These are phyloP conservation scores for Papilio xuthus DNA, from an alignment of 1,140 invertebrate genomes.

Conservation along the genomic window DNA sequence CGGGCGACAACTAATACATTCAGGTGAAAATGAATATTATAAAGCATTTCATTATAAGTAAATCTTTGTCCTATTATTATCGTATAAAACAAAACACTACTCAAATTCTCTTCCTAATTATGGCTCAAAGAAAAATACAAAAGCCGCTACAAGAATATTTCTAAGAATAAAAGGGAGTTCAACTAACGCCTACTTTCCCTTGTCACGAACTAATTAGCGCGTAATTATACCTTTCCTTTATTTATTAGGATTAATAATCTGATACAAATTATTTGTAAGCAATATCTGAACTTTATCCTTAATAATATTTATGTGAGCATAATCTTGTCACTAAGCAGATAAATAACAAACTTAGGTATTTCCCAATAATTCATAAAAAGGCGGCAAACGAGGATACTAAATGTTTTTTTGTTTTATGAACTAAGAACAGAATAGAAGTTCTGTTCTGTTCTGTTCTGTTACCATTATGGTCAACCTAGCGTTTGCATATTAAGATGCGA, in stretches of 20 bases:
- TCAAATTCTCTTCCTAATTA: neutral
- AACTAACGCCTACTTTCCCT: conserved; percentile 11
- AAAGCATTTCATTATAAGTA: neutral
- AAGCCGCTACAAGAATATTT: conserved; percentile 22
- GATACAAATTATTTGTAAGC: conserved; percentile 5
- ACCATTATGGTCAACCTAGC: too few relatives aligned
- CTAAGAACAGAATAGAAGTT: too few relatives aligned
- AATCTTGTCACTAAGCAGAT: neutral
- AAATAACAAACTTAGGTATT: conserved; percentile 37
- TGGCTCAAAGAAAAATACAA: neutral
- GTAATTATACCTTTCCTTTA: conserved; percentile 14
- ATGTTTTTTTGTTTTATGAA: too few relatives aligned
- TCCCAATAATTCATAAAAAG: neutral
- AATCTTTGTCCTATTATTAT: neutral
- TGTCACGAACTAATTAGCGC: conserved; percentile 21
- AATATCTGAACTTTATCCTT: neutral
- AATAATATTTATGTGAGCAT: neutral
- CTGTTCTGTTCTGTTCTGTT: too few relatives aligned
- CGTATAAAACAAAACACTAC: neutral
- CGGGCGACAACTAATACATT: too few relatives aligned
- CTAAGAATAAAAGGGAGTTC: conserved; percentile 10
- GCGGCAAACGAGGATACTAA: too few relatives aligned
- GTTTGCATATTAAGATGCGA: too few relatives aligned
- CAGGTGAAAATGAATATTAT: neutral
- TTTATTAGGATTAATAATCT: conserved; percentile 1